Percentiles rank a stretch among this genome's conserved stretches.
Evolutionary conservation across 1,140 invertebrate species (phyloP).

Genomic region (Polypedilum pembai): DNA sequence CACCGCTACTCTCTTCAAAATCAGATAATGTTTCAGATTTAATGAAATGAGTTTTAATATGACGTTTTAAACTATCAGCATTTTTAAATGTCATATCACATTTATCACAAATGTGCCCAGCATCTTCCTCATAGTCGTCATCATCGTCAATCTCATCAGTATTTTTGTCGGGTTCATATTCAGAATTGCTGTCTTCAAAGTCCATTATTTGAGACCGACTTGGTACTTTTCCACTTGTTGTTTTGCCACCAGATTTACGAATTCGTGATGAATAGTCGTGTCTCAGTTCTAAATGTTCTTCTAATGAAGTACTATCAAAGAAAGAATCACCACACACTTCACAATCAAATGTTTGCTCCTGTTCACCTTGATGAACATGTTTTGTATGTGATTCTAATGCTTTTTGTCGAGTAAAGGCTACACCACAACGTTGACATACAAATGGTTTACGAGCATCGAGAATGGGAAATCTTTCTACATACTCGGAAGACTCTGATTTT

Average conservation of each 20-base stretch:
- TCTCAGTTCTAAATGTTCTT: conserved; percentile 14
- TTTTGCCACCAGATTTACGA: not conserved
- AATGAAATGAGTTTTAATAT: conserved; percentile 49
- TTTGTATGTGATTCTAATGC: conserved; percentile 61
- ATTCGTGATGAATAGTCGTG: not conserved
- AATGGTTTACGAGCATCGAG: conserved; percentile 67
- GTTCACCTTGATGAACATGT: conserved; percentile 34
- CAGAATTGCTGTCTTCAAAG: conserved; percentile 40
- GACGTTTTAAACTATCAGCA: conserved; percentile 61
- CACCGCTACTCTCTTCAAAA: not conserved
- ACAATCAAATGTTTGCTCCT: not conserved
- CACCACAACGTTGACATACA: conserved; percentile 69
- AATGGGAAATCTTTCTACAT: conserved; percentile 43
- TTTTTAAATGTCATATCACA: conserved; percentile 69
- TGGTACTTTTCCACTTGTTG: not conserved
- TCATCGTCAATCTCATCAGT: conserved; percentile 42
- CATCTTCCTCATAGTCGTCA: conserved; percentile 43
- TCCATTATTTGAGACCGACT: conserved; percentile 37
- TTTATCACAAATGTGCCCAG: conserved; percentile 56
- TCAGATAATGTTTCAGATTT: conserved; percentile 34
- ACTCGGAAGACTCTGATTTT: not conserved
- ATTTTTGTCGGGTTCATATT: conserved; percentile 40
- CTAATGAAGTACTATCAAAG: not conserved
- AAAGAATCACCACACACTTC: conserved; percentile 15
- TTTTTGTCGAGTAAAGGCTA: conserved; percentile 71